Evolutionary conservation across 2,888 invertebrate species (phyloP), one percentile per base, ranked within the genome.

Genomic region (Pasiphila rectangulata): DNA sequence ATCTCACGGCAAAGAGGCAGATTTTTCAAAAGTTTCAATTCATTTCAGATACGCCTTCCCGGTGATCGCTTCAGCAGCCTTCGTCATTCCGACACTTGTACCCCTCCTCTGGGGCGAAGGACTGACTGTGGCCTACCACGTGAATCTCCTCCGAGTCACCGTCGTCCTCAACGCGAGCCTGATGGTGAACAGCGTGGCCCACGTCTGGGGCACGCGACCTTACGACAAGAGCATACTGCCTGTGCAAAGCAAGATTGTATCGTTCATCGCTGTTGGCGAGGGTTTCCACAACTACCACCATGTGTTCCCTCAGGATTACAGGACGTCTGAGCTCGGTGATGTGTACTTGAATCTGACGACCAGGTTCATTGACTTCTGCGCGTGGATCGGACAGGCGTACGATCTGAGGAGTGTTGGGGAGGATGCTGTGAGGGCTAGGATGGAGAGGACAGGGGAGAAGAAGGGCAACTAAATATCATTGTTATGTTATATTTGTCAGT

Each of bases 171-270:
- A 63, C 20, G 0, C 48, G 0, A 59, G 63, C 0, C 92, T 92
- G 90, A 69, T 89, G 7, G 91, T 92, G 6, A 93, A 93, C 78
- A 91, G 91, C 56, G 85, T 89, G 1, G 92, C 92, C 5, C 93
- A 93, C 67, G 52, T 79, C 6, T 83, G 77, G 75, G 87, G 87
- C 3, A 67, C 71, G 37, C 76, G 66, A 23, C 85, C 88, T 0
- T 87, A 86, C 47, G 84, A 92, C 40, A 69, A 61, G 54, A 36
- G 30, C 2, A 68, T 75, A 1, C 30, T 35, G n/a, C 64, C 77
- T 0, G 42, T 48, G 0, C 67, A 75, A 21, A 70, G 59, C 9
- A 15, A 61, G 0, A 1, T 55, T 0, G 52, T 71, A 0, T 57
- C 65, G 0, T 7, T 68, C 0, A 1, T 63, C 0, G 49, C 65